phyloP scores from a whole-genome alignment of 2,113 vertebrate species.

The Gambusia holbrooki region DNA sequence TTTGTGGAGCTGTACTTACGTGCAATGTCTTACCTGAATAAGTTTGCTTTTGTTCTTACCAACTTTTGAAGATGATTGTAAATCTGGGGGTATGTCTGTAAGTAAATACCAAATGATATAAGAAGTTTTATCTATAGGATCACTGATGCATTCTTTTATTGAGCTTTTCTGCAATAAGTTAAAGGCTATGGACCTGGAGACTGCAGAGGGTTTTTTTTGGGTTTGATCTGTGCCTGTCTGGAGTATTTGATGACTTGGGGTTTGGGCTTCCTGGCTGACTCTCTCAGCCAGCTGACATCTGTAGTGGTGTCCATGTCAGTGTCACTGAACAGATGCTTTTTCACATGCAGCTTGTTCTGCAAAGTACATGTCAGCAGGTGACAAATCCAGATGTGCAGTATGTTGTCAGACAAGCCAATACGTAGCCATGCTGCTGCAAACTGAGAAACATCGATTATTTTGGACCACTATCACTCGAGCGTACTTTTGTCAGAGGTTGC shows the following conservation, averaged over 20 bases:
- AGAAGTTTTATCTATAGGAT: not conserved
- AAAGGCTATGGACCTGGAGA: conserved; percentile 16
- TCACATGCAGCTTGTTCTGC: conserved; percentile 67
- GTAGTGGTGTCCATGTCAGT: conserved; percentile 84
- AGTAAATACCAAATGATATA: not conserved
- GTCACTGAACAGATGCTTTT: conserved; percentile 90
- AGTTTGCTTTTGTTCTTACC: conserved; percentile 45
- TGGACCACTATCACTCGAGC: not conserved
- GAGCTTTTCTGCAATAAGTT: not conserved
- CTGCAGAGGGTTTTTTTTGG: conserved; percentile 17
- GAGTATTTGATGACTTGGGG: conserved; percentile 83
- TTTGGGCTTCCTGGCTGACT: conserved; percentile 83
- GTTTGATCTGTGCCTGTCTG: conserved; percentile 68
- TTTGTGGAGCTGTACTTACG: not conserved
- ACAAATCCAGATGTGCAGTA: not conserved
- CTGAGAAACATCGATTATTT: not conserved
- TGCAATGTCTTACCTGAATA: conserved; percentile 55
- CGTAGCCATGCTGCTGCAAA: not conserved
- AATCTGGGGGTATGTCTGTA: conserved; percentile 56
- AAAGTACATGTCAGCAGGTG: conserved; percentile 51
- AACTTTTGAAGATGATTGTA: conserved; percentile 42
- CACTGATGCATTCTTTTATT: not conserved
- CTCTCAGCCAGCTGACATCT: conserved; percentile 89
- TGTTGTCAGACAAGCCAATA: not conserved
- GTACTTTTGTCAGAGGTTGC: conserved; percentile 54